Percentiles rank a stretch among this genome's conserved stretches.
Conservation (phyloP, 2,113 vertebrate genomes). For the Serinus canaria region DNA sequence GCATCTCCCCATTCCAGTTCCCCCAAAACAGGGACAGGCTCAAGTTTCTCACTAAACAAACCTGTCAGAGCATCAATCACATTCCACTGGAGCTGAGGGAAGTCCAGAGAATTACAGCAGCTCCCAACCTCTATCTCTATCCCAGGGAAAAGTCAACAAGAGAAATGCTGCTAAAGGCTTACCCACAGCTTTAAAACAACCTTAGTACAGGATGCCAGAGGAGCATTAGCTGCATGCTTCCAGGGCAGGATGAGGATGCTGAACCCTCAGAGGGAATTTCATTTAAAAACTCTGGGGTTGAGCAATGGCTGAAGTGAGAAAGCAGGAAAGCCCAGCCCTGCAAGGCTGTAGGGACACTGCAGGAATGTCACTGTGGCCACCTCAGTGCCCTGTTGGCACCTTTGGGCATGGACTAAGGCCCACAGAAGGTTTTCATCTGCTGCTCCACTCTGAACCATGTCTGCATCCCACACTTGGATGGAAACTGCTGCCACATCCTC, state of each 20-base stretch:
- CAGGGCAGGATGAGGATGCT: neutral
- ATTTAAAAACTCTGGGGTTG: neutral
- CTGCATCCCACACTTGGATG: accelerated
- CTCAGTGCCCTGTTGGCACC: neutral
- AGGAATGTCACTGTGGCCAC: accelerated
- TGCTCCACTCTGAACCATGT: neutral
- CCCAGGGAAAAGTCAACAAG: neutral
- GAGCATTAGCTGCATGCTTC: neutral
- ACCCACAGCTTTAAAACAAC: neutral
- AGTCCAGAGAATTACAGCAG: neutral
- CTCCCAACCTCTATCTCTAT: neutral
- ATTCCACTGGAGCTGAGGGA: neutral
- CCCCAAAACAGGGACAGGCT: neutral
- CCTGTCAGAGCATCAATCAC: neutral
- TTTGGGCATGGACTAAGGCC: neutral
- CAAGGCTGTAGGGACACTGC: neutral
- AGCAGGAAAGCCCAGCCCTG: neutral
- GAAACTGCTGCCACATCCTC: neutral
- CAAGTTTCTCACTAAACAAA: neutral
- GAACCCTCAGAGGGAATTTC: neutral
- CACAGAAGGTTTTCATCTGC: neutral
- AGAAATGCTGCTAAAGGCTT: neutral
- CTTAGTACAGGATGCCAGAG: neutral
- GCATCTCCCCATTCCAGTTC: neutral
- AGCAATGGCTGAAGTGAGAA: neutral